phyloP scores from a whole-genome alignment of 2,888 invertebrate genomes.

The Sinohyriopsis cumingii region DNA sequence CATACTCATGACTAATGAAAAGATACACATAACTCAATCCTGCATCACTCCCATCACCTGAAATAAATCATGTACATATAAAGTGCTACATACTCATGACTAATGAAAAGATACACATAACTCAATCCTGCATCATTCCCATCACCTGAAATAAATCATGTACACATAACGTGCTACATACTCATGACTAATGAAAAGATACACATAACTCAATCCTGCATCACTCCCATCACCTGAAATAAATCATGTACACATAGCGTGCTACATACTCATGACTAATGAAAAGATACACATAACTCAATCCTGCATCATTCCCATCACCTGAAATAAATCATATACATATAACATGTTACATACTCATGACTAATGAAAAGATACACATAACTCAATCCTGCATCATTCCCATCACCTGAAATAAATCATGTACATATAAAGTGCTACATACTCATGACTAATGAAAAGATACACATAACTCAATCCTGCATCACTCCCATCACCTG shows the following conservation, averaged over 20 bases:
- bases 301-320: slow-evolving; percentile 96
- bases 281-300: background rate
- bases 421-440: background rate
- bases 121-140: slow-evolving; percentile 94
- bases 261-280: background rate
- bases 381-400: slow-evolving; percentile 86
- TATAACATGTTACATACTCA: background rate
- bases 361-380: background rate
- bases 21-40: slow-evolving; percentile 74
- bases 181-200: background rate
- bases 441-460: background rate
- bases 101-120: background rate
- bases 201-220: slow-evolving; percentile 79
- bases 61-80: background rate
- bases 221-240: slow-evolving; percentile 89
- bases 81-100: background rate
- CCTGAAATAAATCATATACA: slow-evolving; percentile 71
- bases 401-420: slow-evolving; percentile 82
- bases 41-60: slow-evolving; percentile 94
- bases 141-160: slow-evolving; percentile 77
- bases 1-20: background rate
- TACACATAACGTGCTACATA: background rate
- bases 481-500: slow-evolving; percentile 94
- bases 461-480: slow-evolving; percentile 74
- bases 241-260: background rate